Evolutionary conservation across 2,888 invertebrate genomes (phyloP).

Genomic region (Apamea crenata): DNA sequence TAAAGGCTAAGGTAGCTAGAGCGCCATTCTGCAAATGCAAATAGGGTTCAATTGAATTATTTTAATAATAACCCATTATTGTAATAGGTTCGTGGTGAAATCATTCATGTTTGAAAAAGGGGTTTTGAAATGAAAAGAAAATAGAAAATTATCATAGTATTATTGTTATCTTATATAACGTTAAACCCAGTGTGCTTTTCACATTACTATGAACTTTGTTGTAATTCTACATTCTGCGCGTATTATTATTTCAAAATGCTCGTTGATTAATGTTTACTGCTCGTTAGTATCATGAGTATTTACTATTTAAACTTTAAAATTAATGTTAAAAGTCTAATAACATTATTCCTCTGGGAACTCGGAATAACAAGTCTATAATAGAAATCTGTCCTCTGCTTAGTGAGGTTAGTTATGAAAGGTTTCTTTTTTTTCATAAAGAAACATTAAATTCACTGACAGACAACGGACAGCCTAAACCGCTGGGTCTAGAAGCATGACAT

Average conservation of each 20-base stretch:
- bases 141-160: not conserved
- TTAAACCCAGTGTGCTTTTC: not conserved
- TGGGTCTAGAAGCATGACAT: not conserved
- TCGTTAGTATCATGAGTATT: slow-evolving; percentile 16
- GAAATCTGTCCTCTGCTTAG: not conserved
- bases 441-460: too few relatives aligned
- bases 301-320: slow-evolving; percentile 14
- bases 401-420: not conserved
- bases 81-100: slow-evolving; percentile 6
- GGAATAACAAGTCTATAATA: not conserved
- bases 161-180: not conserved
- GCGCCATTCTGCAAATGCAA: slow-evolving; percentile 62
- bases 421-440: not conserved
- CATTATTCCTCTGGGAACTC: not conserved
- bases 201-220: not conserved
- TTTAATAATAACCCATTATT: slow-evolving; percentile 29
- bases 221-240: slow-evolving; percentile 2
- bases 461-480: not conserved
- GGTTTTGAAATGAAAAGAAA: not conserved
- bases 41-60: slow-evolving; percentile 49
- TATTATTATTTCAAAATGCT: slow-evolving; percentile 18
- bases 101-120: not conserved
- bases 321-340: not conserved
- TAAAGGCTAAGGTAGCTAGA: slow-evolving; percentile 72
- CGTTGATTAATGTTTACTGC: not conserved